Percentiles rank a stretch among this genome's conserved stretches.
phyloP scores from a whole-genome alignment of 2,113 vertebrate species.

The Emydocephalus ijimae region DNA sequence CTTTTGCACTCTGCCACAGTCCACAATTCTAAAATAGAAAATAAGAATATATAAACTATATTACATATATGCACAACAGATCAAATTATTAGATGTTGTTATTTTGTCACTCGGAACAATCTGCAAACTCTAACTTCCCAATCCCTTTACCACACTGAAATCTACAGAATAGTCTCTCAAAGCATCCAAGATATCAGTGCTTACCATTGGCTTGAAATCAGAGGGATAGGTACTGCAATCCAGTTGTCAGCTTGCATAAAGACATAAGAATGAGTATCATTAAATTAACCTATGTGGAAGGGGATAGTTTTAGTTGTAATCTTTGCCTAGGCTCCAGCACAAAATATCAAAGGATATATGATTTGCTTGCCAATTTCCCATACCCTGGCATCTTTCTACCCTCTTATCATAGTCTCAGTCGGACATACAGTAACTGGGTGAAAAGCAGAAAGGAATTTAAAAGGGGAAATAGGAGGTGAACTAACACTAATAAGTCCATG shows the following conservation, averaged over 20 bases:
- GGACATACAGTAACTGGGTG: not conserved
- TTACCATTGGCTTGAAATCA: not conserved
- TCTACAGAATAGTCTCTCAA: slow-evolving; percentile 50
- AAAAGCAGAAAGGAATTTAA: not conserved
- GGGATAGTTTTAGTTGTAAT: not conserved
- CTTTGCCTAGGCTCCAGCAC: not conserved
- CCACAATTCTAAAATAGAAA: slow-evolving; percentile 16
- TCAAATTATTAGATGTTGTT: not conserved
- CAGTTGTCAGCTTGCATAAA: not conserved
- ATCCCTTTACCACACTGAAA: slow-evolving; percentile 35
- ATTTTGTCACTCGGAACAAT: slow-evolving; percentile 10
- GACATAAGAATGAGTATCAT: not conserved
- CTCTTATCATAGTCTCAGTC: not conserved
- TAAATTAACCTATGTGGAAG: not conserved
- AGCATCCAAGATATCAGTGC: slow-evolving; percentile 36
- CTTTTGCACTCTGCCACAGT: not conserved
- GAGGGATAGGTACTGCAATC: not conserved
- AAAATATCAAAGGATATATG: not conserved
- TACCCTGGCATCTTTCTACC: not conserved
- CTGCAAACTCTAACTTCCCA: slow-evolving; percentile 16
- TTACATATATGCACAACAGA: slow-evolving; percentile 11
- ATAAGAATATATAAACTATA: slow-evolving; percentile 15
- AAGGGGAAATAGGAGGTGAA: not conserved
- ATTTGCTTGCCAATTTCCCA: not conserved
- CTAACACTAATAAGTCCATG: not conserved